These are phyloP conservation scores for Zaprionus kolodkinae DNA, from an alignment of 1,140 invertebrate species.

Conservation along the genomic window DNA sequence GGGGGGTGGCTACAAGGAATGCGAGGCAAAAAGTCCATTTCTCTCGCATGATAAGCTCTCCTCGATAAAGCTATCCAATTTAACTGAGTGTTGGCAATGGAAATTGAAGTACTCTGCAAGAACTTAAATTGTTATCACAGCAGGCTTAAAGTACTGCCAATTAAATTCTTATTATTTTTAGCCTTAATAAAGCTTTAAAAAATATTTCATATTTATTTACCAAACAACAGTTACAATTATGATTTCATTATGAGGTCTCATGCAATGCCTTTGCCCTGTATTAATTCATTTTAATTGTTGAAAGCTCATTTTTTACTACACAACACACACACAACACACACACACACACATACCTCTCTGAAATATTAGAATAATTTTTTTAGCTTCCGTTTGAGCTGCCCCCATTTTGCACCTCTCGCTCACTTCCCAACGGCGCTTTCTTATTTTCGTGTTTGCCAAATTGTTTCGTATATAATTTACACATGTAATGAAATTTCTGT, in stretches of 20 bases:
- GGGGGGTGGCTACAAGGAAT: no score
- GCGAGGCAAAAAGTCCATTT: neutral
- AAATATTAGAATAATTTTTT: conserved; percentile 42
- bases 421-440: neutral
- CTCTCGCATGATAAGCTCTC: neutral
- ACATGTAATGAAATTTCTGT: conserved; percentile 74
- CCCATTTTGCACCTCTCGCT: neutral
- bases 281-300: conserved; percentile 19
- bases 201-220: neutral
- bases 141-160: no score
- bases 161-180: no score
- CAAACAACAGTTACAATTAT: neutral
- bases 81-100: neutral
- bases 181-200: neutral
- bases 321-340: neutral
- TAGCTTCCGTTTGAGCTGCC: conserved; percentile 2
- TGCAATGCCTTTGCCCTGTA: conserved; percentile 2
- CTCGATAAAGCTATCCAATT: neutral
- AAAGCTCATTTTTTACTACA: conserved; percentile 16
- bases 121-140: no score
- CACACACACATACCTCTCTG: neutral
- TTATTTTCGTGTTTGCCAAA: conserved; percentile 42
- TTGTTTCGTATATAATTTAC: conserved; percentile 63
- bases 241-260: neutral
- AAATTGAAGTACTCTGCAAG: neutral